A percentile compares a stretch with the other conserved stretches of the same genome.
Evolutionary conservation across 2,113 vertebrate genomes (phyloP).

Genomic region (human (Homo sapiens)): GRCh38 chr7:118461501-118462000

Average conservation of each 20-base stretch:
- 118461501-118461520: too few relatives aligned
- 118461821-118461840: background rate
- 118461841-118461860: background rate
- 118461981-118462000: background rate
- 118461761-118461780: background rate
- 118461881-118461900: background rate
- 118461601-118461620: background rate
- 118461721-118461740: background rate
- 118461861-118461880: background rate
- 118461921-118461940: background rate
- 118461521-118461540: too few relatives aligned
- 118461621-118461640: background rate
- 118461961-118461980: background rate
- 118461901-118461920: background rate
- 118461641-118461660: background rate
- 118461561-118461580: background rate
- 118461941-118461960: background rate
- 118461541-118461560: background rate
- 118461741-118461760: background rate
- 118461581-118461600: background rate
- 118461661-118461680: background rate
- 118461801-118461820: background rate
- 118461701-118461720: background rate
- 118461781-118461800: background rate
- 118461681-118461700: background rate